Evolutionary conservation across 2,113 vertebrate genomes (phyloP).

Genomic region (Proteles cristata): DNA sequence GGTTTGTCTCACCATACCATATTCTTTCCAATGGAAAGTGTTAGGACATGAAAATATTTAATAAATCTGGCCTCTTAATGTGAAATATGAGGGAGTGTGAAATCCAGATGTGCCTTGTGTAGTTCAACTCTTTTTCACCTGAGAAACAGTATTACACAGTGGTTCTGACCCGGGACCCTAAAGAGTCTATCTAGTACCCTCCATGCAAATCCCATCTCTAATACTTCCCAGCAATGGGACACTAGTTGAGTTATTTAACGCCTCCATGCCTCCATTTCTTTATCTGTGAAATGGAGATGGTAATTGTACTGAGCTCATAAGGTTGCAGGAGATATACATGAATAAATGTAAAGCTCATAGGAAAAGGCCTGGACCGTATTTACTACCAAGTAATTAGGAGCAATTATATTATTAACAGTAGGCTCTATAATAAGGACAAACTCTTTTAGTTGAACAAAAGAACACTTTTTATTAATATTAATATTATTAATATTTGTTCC

Average conservation of each 20-base stretch:
- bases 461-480: neutral
- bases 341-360: neutral
- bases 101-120: neutral
- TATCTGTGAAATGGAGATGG: neutral
- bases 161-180: neutral
- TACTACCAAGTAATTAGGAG: constrained; percentile 10
- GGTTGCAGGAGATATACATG: neutral
- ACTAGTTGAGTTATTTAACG: neutral
- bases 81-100: neutral
- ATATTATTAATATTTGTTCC: neutral
- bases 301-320: neutral
- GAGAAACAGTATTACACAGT: neutral
- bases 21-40: neutral
- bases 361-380: neutral
- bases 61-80: neutral
- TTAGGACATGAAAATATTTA: constrained; percentile 22
- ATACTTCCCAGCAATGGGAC: neutral
- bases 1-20: neutral
- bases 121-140: neutral
- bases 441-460: neutral
- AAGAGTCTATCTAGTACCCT: neutral
- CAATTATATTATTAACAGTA: neutral
- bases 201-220: neutral
- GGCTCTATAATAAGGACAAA: neutral
- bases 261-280: neutral